Conservation (phyloP, 1,140 invertebrate species). For the Hypsibius dujardini region DNA sequence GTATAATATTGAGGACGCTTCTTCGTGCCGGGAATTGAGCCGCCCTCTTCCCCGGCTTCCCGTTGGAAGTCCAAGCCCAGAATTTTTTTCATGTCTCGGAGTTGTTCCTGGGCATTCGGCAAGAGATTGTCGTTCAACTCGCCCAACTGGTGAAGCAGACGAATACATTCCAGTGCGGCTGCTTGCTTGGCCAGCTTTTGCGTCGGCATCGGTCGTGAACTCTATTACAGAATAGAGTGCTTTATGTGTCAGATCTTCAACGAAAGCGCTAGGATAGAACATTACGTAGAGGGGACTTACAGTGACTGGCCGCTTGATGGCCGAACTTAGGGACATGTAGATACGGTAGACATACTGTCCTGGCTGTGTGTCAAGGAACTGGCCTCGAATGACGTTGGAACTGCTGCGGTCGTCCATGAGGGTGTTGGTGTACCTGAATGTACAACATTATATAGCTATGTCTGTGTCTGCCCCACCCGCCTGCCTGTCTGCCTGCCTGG, state of each 20-base stretch:
- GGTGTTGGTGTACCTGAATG: background rate
- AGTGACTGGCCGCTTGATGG: conserved; percentile 36
- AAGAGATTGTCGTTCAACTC: conserved; percentile 20
- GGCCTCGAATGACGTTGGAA: background rate
- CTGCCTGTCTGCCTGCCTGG: too few relatives aligned
- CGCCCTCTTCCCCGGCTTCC: conserved; percentile 23
- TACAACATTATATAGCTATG: background rate
- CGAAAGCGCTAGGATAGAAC: too few relatives aligned
- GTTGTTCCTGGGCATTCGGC: background rate
- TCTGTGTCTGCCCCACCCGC: background rate
- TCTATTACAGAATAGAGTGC: too few relatives aligned
- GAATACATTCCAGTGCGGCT: conserved; percentile 34
- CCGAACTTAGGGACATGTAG: conserved; percentile 34
- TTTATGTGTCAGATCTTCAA: too few relatives aligned
- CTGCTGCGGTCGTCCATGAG: background rate
- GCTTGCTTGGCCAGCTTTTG: conserved; percentile 32
- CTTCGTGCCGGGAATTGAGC: conserved; percentile 30
- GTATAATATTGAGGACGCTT: conserved; percentile 35
- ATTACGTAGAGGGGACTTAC: conserved; percentile 26
- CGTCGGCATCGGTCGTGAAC: background rate
- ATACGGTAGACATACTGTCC: conserved; percentile 4
- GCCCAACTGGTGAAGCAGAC: conserved; percentile 32
- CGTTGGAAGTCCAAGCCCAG: conserved; percentile 11
- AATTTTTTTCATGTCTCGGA: conserved; percentile 19
- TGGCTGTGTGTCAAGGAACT: background rate